Evolutionary conservation across 2,888 invertebrate genomes (phyloP), one percentile per base, ranked within the genome.

Genomic region (Drosophila demipolita): DNA sequence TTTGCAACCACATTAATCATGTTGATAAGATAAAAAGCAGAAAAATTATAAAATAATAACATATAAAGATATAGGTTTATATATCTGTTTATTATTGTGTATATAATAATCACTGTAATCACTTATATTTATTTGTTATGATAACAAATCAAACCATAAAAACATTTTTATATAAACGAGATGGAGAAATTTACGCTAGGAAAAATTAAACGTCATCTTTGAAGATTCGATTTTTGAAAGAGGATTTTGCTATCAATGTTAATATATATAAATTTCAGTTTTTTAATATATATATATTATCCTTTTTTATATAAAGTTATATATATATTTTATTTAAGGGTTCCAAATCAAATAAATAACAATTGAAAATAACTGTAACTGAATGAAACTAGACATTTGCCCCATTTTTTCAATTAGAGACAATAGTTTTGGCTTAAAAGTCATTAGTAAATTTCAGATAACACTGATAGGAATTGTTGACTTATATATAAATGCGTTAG

Each of bases 241-340:
- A 96, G 1, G 94, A 95, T 87, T 94, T 92, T 92, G 92, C 75
- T 79, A 94, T 93, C 5, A 93, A 94, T 32, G 94, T 1, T 1
- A 20, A 7, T 45, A 11, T 6, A 29, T 29, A 29, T 26, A 29
- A 29, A 29, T 29, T 26, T 26, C 26, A 26, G 26, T 26, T 26
- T 3, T 3, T 3, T 26, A 26, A 3, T 26, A 3, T 26, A 26
- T 2, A 26, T 26, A 26, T 29, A 23, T 23, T 23, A 23, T 23
- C 1, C 6, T 0, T 29, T 3, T 29, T 5, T 29, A 29, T 5
- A 29, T 29, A 29, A 23, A 2, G 0, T 29, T 29, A 0, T 29
- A 29, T 29, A 29, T 29, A 29, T 5, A 29, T 29, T 5, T 29
- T 29, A 29, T 29, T 29, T 29, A 29, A 29, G 4, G 29, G 29